Percentiles rank a stretch among this genome's conserved stretches.
Conservation (phyloP, 2,113 vertebrate genomes). For the Aepyceros melampus region DNA sequence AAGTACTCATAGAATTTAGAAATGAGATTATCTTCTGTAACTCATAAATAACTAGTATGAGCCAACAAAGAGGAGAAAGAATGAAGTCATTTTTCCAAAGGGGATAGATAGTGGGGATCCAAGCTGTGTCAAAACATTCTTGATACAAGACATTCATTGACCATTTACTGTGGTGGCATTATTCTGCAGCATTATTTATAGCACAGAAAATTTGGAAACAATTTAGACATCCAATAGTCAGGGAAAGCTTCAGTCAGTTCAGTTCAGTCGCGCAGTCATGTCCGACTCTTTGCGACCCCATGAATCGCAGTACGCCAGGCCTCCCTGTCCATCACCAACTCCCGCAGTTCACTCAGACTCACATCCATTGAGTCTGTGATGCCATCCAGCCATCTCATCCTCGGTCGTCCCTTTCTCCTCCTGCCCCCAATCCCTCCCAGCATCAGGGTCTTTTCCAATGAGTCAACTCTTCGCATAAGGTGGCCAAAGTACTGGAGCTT, state of each 20-base stretch:
- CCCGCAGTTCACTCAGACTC: too few relatives aligned
- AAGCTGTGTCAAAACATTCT: background rate
- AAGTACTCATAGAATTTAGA: background rate
- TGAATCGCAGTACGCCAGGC: too few relatives aligned
- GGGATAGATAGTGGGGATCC: background rate
- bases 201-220: background rate
- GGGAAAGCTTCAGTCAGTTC: background rate
- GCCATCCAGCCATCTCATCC: too few relatives aligned
- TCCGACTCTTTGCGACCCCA: too few relatives aligned
- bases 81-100: slow-evolving; percentile 13
- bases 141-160: background rate
- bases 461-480: too few relatives aligned
- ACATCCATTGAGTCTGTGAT: too few relatives aligned
- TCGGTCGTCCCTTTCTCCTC: too few relatives aligned
- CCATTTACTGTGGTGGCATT: background rate
- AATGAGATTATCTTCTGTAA: background rate
- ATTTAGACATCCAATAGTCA: background rate
- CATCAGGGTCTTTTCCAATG: too few relatives aligned
- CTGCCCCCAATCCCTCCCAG: too few relatives aligned
- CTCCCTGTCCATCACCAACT: too few relatives aligned
- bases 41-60: background rate
- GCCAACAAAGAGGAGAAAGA: background rate
- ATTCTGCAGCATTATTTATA: background rate
- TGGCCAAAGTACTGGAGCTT: too few relatives aligned
- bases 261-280: too few relatives aligned